Conservation (phyloP, 2,888 invertebrate species). For the Mesochorus sp. region DNA sequence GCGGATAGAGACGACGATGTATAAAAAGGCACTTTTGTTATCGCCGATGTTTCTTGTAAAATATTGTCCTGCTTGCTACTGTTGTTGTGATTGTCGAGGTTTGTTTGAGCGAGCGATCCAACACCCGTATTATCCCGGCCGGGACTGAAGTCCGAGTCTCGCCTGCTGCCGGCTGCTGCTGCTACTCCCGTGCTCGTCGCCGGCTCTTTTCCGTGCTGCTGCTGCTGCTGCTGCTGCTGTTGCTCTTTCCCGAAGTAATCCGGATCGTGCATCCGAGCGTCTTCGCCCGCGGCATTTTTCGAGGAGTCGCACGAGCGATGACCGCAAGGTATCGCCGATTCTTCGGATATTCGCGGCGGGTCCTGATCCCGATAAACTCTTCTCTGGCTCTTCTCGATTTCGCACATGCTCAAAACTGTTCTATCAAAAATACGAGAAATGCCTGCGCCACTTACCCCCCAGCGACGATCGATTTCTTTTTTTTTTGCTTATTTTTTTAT, state of each 20-base stretch:
- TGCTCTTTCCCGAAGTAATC: slow-evolving; percentile 61
- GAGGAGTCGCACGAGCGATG: slow-evolving; percentile 47
- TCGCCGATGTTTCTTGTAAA: slow-evolving; percentile 38
- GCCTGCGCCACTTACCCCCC: background rate
- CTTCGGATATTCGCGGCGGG: slow-evolving; percentile 77
- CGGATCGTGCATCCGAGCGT: slow-evolving; percentile 38
- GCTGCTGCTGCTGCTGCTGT: slow-evolving; percentile 68
- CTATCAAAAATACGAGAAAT: background rate
- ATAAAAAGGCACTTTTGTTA: slow-evolving; percentile 47
- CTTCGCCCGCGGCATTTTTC: slow-evolving; percentile 30
- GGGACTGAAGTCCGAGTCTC: slow-evolving; percentile 62
- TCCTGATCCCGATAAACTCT: slow-evolving; percentile 77
- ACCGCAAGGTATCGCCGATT: slow-evolving; percentile 41
- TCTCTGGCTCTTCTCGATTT: slow-evolving; percentile 74
- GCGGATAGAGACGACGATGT: slow-evolving; percentile 13
- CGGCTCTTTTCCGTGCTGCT: slow-evolving; percentile 65
- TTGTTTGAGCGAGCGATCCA: slow-evolving; percentile 34
- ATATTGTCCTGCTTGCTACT: slow-evolving; percentile 72
- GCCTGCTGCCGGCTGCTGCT: slow-evolving; percentile 34
- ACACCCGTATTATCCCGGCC: slow-evolving; percentile 66
- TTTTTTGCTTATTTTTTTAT: background rate
- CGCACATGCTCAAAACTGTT: slow-evolving; percentile 68
- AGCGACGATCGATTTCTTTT: slow-evolving; percentile 38
- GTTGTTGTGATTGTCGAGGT: slow-evolving; percentile 57
- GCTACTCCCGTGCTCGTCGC: slow-evolving; percentile 50